Percentiles rank a stretch among this genome's conserved stretches.
phyloP scores from a whole-genome alignment of 2,888 invertebrate species.

The Mactromeris polynyma region DNA sequence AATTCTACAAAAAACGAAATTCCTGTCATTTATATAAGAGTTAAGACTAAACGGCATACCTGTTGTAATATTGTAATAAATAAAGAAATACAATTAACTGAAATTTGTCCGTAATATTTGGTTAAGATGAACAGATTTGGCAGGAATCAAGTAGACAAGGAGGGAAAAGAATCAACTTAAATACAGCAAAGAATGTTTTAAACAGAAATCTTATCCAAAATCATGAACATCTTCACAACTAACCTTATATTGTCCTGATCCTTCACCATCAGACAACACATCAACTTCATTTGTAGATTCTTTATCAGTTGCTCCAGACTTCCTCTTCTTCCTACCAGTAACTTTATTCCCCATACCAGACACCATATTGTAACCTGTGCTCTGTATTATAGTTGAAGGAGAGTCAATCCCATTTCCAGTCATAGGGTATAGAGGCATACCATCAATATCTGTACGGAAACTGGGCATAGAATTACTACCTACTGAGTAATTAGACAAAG shows the following conservation, averaged over 20 bases:
- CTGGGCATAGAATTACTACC: conserved; percentile 41
- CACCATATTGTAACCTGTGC: conserved; percentile 72
- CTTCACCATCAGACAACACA: neutral
- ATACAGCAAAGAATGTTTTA: no score
- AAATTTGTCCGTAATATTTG: no score
- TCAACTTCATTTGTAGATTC: neutral
- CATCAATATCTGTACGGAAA: conserved; percentile 46
- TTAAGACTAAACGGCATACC: no score
- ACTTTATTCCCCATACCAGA: conserved; percentile 50
- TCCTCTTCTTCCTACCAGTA: conserved; percentile 38
- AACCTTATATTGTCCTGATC: neutral
- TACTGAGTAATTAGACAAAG: conserved; percentile 61
- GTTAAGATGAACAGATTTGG: no score
- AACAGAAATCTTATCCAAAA: no score
- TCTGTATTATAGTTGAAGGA: conserved; percentile 71
- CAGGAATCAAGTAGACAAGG: no score
- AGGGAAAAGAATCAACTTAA: no score
- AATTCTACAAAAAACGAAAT: neutral
- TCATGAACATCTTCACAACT: neutral
- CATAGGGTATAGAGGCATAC: conserved; percentile 53
- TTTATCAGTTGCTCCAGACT: conserved; percentile 42
- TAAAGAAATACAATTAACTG: no score
- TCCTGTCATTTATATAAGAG: neutral
- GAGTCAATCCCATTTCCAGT: conserved; percentile 50
- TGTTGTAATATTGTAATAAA: no score